Base-by-base conservation (phyloP, 2,888 invertebrate species). In the Diaperis boleti region DNA sequence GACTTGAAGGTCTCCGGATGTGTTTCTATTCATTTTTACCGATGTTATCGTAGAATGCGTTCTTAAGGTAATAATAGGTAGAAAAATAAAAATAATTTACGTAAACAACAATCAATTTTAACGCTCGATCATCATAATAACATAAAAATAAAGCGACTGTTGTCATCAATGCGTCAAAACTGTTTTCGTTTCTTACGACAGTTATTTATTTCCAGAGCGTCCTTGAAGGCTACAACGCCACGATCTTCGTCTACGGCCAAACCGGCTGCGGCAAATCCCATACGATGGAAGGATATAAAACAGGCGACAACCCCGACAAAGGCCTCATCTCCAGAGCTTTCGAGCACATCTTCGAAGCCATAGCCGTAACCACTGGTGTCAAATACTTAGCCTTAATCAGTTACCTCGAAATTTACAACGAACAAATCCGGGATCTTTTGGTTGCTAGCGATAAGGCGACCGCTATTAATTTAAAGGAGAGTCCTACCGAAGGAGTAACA, bases 161-260 rank as follows among this genome's bases (percentile, higher is more conserved):
- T n/a, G n/a, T n/a, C n/a, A n/a, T n/a, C n/a, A n/a, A n/a, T n/a
- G n/a, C n/a, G n/a, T n/a, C n/a, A n/a, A n/a, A n/a, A n/a, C n/a
- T n/a, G n/a, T n/a, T n/a, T n/a, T n/a, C n/a, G n/a, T n/a, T n/a
- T n/a, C n/a, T n/a, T n/a, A n/a, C n/a, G n/a, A n/a, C n/a, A n/a
- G n/a, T n/a, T n/a, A n/a, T n/a, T n/a, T n/a, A n/a, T 76, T 78
- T 60, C 7, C 64, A 83, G 78, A 93, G 93, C 63, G 93, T 94
- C 0, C 85, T 95, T 56, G 95, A 95, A 76, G 95, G 95, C 0
- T 95, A 95, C 83, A 96, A 95, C 83, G 92, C 93, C 11, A 95
- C 95, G 0, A 93, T 96, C 52, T 95, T 96, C 80, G 95, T 95
- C 0, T 96, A 96, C 77, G 95, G 95, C 0, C 95, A 95, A 82